phyloP scores from a whole-genome alignment of 2,888 invertebrate species.

The Hydraecia micacea region DNA sequence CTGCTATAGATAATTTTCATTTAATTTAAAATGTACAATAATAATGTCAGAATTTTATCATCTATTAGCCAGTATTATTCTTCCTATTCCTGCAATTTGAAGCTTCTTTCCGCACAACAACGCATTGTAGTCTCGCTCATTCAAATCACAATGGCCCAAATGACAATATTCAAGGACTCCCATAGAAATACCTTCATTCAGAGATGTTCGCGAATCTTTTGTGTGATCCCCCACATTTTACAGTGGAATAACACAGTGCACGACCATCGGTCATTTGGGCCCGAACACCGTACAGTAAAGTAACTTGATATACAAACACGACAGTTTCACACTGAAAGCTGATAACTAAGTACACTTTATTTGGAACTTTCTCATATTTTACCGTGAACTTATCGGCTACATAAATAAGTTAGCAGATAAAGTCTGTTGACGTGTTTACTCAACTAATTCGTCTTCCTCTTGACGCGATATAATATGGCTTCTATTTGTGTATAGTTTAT shows the following conservation, averaged over 20 bases:
- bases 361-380: conserved; percentile 68
- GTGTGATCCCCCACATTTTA: conserved; percentile 61
- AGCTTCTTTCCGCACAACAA: conserved; percentile 70
- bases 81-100: conserved; percentile 42
- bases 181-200: conserved; percentile 73
- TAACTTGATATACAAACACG: conserved; percentile 56
- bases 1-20: not conserved
- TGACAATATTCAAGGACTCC: conserved; percentile 76
- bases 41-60: not conserved
- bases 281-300: conserved; percentile 30
- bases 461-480: conserved; percentile 59
- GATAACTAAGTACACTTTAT: conserved; percentile 63
- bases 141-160: conserved; percentile 71
- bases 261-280: conserved; percentile 8
- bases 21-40: not conserved
- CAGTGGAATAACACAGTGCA: conserved; percentile 9
- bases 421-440: conserved; percentile 72
- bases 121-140: conserved; percentile 64
- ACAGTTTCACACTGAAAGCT: conserved; percentile 55
- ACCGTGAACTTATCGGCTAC: conserved; percentile 73
- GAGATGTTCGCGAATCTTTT: conserved; percentile 73
- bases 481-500: conserved; percentile 54
- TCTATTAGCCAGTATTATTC: conserved; percentile 30
- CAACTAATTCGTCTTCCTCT: conserved; percentile 73
- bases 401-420: conserved; percentile 75